A percentile compares a stretch with the other conserved stretches of the same genome.
Conservation (phyloP, 2,113 vertebrate genomes). For the Phalacrocorax pelagicus region DNA sequence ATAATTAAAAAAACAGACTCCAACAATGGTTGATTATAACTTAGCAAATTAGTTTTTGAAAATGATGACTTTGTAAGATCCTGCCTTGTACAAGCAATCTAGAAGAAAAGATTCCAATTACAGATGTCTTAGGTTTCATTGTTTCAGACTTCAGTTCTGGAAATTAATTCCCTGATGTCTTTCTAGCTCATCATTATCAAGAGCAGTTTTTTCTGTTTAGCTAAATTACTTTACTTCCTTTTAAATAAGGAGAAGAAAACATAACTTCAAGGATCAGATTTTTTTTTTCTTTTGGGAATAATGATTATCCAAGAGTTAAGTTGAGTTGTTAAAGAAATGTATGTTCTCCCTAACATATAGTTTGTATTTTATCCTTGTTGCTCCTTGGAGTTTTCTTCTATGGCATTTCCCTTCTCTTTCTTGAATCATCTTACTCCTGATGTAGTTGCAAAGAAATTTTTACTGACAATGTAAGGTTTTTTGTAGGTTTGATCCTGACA, state of each 20-base stretch:
- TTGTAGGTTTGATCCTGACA: not conserved
- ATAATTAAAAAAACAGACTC: not conserved
- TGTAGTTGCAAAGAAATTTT: not conserved
- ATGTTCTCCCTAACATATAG: not conserved
- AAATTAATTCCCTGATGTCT: not conserved
- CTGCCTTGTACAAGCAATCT: not conserved
- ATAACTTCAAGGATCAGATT: not conserved
- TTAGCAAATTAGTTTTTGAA: not conserved
- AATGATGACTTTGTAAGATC: not conserved
- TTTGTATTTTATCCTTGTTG: not conserved
- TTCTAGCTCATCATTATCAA: not conserved
- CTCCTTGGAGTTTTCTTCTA: not conserved
- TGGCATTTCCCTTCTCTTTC: not conserved
- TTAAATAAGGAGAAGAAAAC: not conserved
- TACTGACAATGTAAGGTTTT: not conserved
- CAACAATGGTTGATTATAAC: not conserved
- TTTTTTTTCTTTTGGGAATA: not conserved
- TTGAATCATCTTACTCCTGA: not conserved
- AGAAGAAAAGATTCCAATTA: not conserved
- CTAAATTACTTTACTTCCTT: not conserved
- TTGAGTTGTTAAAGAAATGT: not conserved
- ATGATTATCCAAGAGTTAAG: not conserved
- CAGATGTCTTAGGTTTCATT: rapidly evolving
- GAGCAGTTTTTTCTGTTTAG: not conserved
- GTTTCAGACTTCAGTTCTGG: not conserved